These are phyloP conservation scores for Gastrophysa polygoni DNA, from an alignment of 2,888 invertebrate genomes.

Conservation along the genomic window DNA sequence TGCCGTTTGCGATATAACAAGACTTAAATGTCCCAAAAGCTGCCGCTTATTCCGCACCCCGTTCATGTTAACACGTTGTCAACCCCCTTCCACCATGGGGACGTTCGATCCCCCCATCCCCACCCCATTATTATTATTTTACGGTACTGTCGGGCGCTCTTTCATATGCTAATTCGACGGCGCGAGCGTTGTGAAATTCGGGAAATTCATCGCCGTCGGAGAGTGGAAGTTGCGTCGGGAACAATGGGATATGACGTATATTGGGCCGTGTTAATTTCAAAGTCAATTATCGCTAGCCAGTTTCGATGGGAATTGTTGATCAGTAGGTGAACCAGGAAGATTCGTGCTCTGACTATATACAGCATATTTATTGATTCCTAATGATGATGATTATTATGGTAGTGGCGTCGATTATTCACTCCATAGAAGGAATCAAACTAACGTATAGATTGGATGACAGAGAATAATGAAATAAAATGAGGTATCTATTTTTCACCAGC, in stretches of 20 bases:
- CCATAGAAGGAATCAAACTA: no score
- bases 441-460: no score
- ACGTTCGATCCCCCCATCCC: no score
- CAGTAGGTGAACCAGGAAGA: neutral
- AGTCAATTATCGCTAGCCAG: conserved; percentile 11
- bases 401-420: no score
- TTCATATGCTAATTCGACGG: conserved; percentile 34
- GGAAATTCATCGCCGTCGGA: neutral
- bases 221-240: neutral
- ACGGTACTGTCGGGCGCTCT: conserved; percentile 35
- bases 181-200: neutral
- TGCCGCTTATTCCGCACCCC: neutral
- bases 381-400: no score
- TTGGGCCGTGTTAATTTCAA: conserved; percentile 9
- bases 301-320: neutral
- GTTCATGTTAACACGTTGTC: conserved; percentile 29
- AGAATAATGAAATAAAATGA: no score
- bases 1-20: no score
- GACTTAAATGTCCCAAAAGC: no score
- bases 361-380: no score
- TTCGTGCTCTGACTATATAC: no score
- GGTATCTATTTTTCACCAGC: no score
- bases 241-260: conserved; percentile 2
- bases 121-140: conserved; percentile 40
- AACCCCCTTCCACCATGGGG: conserved; percentile 30